A percentile compares a stretch with the other conserved stretches of the same genome.
These are phyloP conservation scores for Meloidogyne floridensis DNA, from an alignment of 1,140 invertebrate genomes.

Conservation along the genomic window DNA sequence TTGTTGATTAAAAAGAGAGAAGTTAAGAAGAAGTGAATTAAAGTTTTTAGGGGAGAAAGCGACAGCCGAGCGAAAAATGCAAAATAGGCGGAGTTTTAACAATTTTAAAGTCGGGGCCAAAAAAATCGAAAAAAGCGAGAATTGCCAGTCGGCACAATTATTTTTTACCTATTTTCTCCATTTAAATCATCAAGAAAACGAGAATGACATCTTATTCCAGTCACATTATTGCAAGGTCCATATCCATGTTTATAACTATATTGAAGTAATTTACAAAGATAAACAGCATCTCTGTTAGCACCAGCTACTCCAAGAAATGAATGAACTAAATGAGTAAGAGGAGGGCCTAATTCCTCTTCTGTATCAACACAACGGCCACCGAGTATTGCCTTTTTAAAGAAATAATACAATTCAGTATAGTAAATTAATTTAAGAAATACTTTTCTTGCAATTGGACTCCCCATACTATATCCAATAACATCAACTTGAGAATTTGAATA, in stretches of 20 bases:
- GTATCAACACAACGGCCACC: conserved; percentile 52
- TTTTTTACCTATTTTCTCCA: background rate
- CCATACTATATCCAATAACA: conserved; percentile 49
- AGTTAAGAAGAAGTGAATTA: no score
- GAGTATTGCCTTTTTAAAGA: conserved; percentile 40
- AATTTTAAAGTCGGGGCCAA: no score
- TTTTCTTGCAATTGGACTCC: conserved; percentile 48
- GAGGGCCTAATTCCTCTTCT: conserved; percentile 39
- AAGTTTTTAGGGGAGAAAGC: background rate
- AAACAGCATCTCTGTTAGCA: conserved; percentile 37
- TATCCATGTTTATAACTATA: conserved; percentile 3
- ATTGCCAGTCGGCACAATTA: no score
- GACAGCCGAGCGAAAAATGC: no score
- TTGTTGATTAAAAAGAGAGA: no score
- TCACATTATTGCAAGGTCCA: conserved; percentile 35
- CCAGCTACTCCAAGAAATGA: conserved; percentile 51
- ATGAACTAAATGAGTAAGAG: conserved; percentile 39
- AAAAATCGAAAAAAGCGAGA: no score
- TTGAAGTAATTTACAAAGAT: conserved; percentile 7
- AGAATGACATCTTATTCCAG: conserved; percentile 32
- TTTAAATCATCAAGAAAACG: conserved; percentile 25
- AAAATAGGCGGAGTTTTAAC: no score
- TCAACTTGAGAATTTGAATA: conserved; percentile 46
- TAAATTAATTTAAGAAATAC: conserved; percentile 16
- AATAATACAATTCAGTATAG: background rate